Percentiles rank a stretch among this genome's conserved stretches.
Conservation (phyloP, 2,797 vertebrate species). For the Enteromius argenteus region DNA sequence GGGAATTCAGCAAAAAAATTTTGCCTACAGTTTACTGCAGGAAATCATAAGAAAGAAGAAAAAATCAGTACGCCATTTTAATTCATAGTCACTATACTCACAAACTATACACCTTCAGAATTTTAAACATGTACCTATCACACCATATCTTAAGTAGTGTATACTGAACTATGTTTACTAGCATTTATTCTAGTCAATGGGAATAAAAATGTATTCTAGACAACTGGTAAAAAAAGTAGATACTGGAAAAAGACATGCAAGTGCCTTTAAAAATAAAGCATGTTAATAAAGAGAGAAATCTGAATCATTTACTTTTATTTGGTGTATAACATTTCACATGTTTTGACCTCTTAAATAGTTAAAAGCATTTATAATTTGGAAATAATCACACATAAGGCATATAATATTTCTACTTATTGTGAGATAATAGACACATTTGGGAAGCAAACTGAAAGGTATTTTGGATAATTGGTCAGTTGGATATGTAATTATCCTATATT, state of each 20-base stretch:
- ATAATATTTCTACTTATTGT: background rate
- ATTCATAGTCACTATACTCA: background rate
- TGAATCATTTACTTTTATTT: slow-evolving; percentile 18
- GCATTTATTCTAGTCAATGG: background rate
- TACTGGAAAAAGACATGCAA: background rate
- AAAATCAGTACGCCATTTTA: slow-evolving; percentile 41
- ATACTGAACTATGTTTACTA: background rate
- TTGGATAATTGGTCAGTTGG: background rate
- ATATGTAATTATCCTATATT: background rate
- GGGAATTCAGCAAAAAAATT: rapidly evolving
- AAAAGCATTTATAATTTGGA: background rate
- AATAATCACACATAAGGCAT: slow-evolving; percentile 1
- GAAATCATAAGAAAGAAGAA: background rate
- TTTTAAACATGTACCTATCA: background rate
- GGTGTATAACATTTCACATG: background rate
- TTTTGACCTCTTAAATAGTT: slow-evolving; percentile 6
- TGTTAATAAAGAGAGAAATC: background rate
- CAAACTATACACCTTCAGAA: background rate
- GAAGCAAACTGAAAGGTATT: background rate
- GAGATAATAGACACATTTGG: background rate
- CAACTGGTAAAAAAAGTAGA: rapidly evolving
- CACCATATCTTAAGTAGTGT: background rate
- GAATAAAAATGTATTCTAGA: no score
- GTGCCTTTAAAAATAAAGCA: slow-evolving; percentile 26
- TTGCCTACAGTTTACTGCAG: background rate